Conservation (phyloP, 2,113 vertebrate genomes). For the Orycteropus afer region DNA sequence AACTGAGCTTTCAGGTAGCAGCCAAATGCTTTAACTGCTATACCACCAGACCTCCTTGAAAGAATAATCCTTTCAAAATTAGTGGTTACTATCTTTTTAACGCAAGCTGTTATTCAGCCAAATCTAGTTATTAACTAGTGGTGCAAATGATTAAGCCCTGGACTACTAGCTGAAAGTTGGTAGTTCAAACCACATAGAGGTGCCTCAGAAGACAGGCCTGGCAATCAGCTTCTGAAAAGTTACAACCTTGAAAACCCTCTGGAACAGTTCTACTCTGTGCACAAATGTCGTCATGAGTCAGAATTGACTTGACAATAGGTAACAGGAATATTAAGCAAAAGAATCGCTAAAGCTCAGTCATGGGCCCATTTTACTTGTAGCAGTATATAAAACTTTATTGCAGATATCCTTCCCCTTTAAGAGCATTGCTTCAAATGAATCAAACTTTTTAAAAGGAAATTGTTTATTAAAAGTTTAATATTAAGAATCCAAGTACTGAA, state of each 20-base stretch:
- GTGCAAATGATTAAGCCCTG: no score
- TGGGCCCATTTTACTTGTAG: neutral
- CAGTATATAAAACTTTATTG: neutral
- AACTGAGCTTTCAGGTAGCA: no score
- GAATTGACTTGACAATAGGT: no score
- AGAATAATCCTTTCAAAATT: slow-evolving; percentile 1
- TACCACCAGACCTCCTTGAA: no score
- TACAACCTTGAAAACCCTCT: no score
- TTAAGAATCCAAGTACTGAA: neutral
- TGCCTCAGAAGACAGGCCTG: no score
- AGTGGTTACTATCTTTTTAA: neutral
- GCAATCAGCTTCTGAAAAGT: no score
- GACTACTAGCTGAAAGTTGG: no score
- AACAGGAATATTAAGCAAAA: neutral
- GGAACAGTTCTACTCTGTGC: no score
- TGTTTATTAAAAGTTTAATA: neutral
- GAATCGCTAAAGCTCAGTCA: neutral
- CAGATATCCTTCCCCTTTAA: neutral
- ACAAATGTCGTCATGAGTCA: no score
- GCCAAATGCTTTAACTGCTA: no score
- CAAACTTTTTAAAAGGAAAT: neutral
- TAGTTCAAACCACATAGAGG: no score
- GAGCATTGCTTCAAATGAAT: neutral
- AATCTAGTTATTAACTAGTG: slow-evolving; percentile 25
- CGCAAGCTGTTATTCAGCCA: neutral